phyloP scores from a whole-genome alignment of 2,797 vertebrate genomes.

The Nasua narica region DNA sequence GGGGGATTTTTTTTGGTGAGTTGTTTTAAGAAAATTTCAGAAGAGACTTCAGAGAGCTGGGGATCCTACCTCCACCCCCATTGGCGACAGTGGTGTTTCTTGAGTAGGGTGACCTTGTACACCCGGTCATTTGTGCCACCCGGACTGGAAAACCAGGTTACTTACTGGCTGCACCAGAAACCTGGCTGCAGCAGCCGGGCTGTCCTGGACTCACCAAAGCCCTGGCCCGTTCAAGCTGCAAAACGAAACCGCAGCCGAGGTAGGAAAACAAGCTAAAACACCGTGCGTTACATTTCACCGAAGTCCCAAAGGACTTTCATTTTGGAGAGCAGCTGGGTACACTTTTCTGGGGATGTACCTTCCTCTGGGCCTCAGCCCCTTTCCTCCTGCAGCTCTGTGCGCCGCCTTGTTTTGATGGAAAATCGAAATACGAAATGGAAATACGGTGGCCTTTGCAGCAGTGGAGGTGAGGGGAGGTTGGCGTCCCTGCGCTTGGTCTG shows the following conservation, averaged over 20 bases:
- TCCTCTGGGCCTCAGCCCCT: neutral
- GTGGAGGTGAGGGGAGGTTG: neutral
- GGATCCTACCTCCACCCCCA: rapidly evolving
- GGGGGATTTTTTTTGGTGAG: neutral
- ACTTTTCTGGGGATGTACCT: neutral
- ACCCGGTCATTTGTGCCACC: rapidly evolving
- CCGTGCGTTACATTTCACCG: rapidly evolving
- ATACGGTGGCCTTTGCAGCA: neutral
- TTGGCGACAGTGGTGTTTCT: rapidly evolving
- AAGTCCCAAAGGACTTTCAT: neutral
- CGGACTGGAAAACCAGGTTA: neutral
- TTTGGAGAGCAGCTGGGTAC: neutral
- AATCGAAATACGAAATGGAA: neutral
- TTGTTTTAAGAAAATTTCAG: neutral
- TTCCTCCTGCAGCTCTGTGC: neutral
- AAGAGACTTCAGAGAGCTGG: neutral
- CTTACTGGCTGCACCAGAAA: neutral
- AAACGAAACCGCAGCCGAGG: rapidly evolving
- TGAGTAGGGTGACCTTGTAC: neutral
- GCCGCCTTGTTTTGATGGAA: neutral
- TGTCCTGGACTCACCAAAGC: rapidly evolving
- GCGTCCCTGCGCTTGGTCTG: rapidly evolving
- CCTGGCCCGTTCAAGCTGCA: rapidly evolving
- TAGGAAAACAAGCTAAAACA: neutral
- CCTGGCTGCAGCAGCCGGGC: rapidly evolving